phyloP scores from a whole-genome alignment of 2,113 vertebrate genomes.

The Festucalex cinctus region DNA sequence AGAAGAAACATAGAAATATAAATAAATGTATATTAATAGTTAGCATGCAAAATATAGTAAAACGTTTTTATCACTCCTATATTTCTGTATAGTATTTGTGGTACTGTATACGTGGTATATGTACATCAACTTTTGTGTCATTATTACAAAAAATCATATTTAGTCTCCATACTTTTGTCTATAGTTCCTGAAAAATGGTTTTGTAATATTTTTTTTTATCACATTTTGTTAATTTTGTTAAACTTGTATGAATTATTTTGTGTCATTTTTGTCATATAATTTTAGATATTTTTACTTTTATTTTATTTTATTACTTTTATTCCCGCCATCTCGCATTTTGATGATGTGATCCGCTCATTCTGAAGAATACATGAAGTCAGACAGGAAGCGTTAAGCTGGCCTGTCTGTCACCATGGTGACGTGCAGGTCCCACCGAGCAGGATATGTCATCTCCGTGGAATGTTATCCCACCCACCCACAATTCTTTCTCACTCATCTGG shows the following conservation, averaged over 20 bases:
- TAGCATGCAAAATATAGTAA: no score
- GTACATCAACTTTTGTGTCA: no score
- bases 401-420: conserved; percentile 57
- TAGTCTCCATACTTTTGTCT: no score
- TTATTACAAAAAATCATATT: no score
- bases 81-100: no score
- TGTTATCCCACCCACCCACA: conserved; percentile 27
- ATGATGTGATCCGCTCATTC: conserved; percentile 22
- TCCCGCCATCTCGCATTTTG: not conserved
- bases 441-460: conserved; percentile 67
- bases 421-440: conserved; percentile 52
- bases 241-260: not conserved
- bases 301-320: not conserved
- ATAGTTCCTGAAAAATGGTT: no score
- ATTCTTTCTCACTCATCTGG: not conserved
- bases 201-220: no score
- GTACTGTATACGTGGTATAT: no score
- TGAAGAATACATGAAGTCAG: not conserved
- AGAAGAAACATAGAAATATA: no score
- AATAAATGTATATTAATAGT: no score
- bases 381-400: conserved; percentile 32
- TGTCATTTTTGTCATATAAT: not conserved
- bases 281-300: not conserved
- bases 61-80: no score
- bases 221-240: not conserved